phyloP scores from a whole-genome alignment of 2,113 vertebrate species.

The Spea bombifrons region DNA sequence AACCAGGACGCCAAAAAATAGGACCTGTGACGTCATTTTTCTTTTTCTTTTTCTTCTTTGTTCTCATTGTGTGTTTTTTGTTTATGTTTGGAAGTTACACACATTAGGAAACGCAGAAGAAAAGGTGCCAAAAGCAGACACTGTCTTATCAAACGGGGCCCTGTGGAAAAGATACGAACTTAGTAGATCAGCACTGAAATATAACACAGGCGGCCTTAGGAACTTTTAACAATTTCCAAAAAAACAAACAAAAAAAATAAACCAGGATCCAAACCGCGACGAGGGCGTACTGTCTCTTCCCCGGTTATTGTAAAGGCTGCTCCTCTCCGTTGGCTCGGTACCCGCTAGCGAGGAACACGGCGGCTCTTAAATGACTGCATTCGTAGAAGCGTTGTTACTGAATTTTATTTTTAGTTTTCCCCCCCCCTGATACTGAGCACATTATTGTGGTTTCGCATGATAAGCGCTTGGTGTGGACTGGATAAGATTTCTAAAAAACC shows the following conservation, averaged over 20 bases:
- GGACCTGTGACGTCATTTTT: slow-evolving; percentile 41
- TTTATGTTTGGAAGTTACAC: slow-evolving; percentile 43
- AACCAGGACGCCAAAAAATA: slow-evolving; percentile 80
- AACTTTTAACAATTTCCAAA: slow-evolving; percentile 50
- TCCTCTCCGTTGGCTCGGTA: slow-evolving; percentile 60
- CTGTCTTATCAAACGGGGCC: slow-evolving; percentile 67
- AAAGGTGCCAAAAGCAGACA: slow-evolving; percentile 88
- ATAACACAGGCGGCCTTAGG: slow-evolving; percentile 81
- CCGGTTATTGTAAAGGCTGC: background rate
- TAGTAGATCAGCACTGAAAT: slow-evolving; percentile 72
- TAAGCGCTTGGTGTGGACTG: slow-evolving; percentile 59
- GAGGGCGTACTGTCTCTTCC: slow-evolving; percentile 21
- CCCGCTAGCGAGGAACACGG: slow-evolving; percentile 48
- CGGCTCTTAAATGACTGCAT: slow-evolving; percentile 47
- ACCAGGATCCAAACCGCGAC: slow-evolving; percentile 37
- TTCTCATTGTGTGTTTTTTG: slow-evolving; percentile 30
- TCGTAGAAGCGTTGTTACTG: background rate
- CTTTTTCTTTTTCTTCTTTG: slow-evolving; percentile 50
- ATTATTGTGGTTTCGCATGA: slow-evolving; percentile 57
- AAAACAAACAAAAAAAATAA: slow-evolving; percentile 50
- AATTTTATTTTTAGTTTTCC: slow-evolving; percentile 49
- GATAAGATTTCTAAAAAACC: slow-evolving; percentile 51
- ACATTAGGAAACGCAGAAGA: slow-evolving; percentile 53
- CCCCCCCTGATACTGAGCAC: slow-evolving; percentile 54
- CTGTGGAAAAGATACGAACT: slow-evolving; percentile 61